phyloP scores from a whole-genome alignment of 2,888 invertebrate species.

The Oscheius sp. region DNA sequence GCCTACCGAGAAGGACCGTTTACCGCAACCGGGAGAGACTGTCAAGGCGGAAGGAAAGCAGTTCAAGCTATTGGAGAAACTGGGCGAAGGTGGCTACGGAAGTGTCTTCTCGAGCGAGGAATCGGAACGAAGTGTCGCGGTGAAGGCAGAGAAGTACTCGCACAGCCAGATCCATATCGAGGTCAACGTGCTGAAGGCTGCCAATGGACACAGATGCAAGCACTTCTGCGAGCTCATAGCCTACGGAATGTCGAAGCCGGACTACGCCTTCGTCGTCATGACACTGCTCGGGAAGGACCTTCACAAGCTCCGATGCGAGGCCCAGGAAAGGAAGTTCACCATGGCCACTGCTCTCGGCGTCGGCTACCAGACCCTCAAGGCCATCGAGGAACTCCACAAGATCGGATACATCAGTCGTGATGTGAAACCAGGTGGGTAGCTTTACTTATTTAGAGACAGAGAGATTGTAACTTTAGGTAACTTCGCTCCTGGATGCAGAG shows the following conservation, averaged over 20 bases:
- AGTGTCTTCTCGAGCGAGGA: conserved; percentile 52
- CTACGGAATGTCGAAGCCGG: conserved; percentile 56
- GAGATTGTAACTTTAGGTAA: conserved; percentile 41
- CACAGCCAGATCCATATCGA: conserved; percentile 63
- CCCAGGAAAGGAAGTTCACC: conserved; percentile 56
- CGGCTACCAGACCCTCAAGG: conserved; percentile 60
- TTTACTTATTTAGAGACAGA: too few species aligned
- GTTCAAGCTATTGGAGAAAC: conserved; percentile 50
- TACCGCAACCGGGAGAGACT: conserved; percentile 20
- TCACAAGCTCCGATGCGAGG: conserved; percentile 60
- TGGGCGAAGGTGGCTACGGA: conserved; percentile 66
- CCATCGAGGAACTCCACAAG: conserved; percentile 62
- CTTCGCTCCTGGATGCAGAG: conserved; percentile 63
- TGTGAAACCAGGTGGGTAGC: conserved; percentile 55
- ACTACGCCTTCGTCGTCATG: conserved; percentile 63
- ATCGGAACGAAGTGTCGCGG: conserved; percentile 47
- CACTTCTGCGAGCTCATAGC: conserved; percentile 63
- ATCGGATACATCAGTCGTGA: conserved; percentile 62
- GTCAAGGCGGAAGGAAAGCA: conserved; percentile 38
- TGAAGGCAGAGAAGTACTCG: conserved; percentile 65
- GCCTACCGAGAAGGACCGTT: conserved; percentile 17
- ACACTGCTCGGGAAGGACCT: conserved; percentile 63
- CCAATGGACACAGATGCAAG: conserved; percentile 47
- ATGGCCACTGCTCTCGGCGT: conserved; percentile 56
- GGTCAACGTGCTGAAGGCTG: conserved; percentile 58